A percentile compares a stretch with the other conserved stretches of the same genome.
Evolutionary conservation across 2,888 invertebrate genomes (phyloP).

Genomic region (Melitaea athalia): DNA sequence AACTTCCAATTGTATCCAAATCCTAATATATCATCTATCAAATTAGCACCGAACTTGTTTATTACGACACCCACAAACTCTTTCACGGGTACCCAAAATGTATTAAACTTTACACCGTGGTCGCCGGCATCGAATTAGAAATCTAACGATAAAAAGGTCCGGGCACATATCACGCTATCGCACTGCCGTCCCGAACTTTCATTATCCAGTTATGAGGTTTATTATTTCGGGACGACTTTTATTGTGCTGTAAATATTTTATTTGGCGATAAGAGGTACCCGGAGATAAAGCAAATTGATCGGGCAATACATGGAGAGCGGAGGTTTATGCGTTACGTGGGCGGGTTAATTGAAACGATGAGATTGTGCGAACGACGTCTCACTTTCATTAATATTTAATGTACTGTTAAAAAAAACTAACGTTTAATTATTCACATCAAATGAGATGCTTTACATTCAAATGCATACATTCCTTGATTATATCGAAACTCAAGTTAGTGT

Average conservation of each 20-base stretch:
- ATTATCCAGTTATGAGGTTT: constrained; percentile 71
- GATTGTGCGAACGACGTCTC: constrained; percentile 67
- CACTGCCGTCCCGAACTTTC: constrained; percentile 47
- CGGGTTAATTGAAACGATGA: constrained; percentile 70
- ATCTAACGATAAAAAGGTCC: constrained; percentile 28
- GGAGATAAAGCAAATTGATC: constrained; percentile 79
- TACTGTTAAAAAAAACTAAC: constrained; percentile 54
- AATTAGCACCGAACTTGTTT: constrained; percentile 14
- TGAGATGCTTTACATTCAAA: constrained; percentile 27
- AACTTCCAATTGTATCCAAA: not conserved
- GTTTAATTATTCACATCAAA: constrained; percentile 39
- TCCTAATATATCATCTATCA: constrained; percentile 2
- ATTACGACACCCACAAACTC: constrained; percentile 13
- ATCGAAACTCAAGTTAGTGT: constrained; percentile 9
- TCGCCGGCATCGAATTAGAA: constrained; percentile 30
- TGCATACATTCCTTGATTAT: constrained; percentile 25
- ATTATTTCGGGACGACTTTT: constrained; percentile 74
- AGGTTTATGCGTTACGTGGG: constrained; percentile 71
- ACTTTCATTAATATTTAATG: constrained; percentile 71
- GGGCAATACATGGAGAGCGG: constrained; percentile 42
- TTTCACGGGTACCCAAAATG: constrained; percentile 19
- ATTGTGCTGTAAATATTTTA: constrained; percentile 80
- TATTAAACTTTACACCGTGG: constrained; percentile 26
- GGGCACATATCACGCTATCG: constrained; percentile 19
- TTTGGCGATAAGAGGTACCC: constrained; percentile 68